Base-by-base conservation (phyloP, 2,888 invertebrate species). In the Cephus nigrinus region DNA sequence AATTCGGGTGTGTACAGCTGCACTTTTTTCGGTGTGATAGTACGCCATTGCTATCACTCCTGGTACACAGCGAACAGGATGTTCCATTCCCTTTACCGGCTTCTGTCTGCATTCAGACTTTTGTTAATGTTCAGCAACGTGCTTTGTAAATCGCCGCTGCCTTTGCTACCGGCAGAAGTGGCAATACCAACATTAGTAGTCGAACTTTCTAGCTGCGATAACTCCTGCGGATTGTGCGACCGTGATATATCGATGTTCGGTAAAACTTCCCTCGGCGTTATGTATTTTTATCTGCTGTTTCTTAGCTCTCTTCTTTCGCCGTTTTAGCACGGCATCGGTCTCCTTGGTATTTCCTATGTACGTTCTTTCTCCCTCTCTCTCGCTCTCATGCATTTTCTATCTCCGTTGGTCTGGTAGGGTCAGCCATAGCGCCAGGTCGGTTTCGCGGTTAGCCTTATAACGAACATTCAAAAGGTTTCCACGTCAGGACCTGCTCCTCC, bases 401-500 rank as follows among this genome's bases (percentile, higher is more conserved):
- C 55, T 69, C n/a, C 30, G 69, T 68, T 2, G 23, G 5, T 55
- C 55, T 2, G 55, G 23, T 23, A 23, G 2, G 23, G 5, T 9
- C 23, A 23, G 23, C 55, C 55, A 23, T 55, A 23, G 40, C 40
- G 4, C 81, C 82, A 83, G 80, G 82, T 83, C 79, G 80, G 78
- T 81, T 78, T 79, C 78, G 76, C 80, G 81, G 77, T 78, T 79
- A 78, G 72, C 78, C 81, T 85, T 80, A 80, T 84, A 82, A 83
- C 82, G 81, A 83, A 84, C 85, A 85, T 84, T 85, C 80, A 77
- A 80, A 82, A 84, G 81, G 79, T 79, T 76, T 82, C 78, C 73
- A 79, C 83, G 79, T 84, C 78, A 78, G 80, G 80, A 78, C 40
- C 80, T 74, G 80, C 81, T 73, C 75, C 77, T 77, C 73, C 77